Base-by-base conservation (phyloP, 2,888 invertebrate genomes). In the Yponomeuta evonymella region DNA sequence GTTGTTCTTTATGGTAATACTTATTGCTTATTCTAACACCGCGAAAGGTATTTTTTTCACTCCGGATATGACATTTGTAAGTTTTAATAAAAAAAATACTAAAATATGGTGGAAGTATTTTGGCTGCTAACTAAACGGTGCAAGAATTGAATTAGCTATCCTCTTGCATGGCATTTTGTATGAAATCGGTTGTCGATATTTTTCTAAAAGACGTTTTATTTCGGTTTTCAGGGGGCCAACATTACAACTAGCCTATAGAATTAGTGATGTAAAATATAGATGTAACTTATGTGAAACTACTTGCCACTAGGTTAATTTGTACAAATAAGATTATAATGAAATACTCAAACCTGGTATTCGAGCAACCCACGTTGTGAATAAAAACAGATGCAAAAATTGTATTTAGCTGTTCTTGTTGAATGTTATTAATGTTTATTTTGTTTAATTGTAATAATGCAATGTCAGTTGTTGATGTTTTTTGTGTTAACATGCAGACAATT, bases 361-460 rank as follows among this genome's bases (percentile, higher is more conserved):
- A 65, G 65, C 65, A 65, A 65, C 3, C 65, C 9, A 30, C 30
- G 4, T 58, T 58, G 51, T 58, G 51, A 58, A 15, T 58, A 23
- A 63, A 65, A 11, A 29, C 65, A 65, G 12, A 65, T 29, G 65
- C 65, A 65, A 65, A 65, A 65, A 65, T 65, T 65, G 65, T 65
- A 30, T 65, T 12, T 23, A 29, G 65, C 33, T 30, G 65, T 65
- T 65, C 5, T 65, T 65, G 23, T 65, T 65, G 5, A 65, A 65
- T 65, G 65, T 65, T 11, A 43, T 43, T 30, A 29, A 29, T 65
- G 6, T 29, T 64, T 58, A 5, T 58, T 58, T 10, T 64, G 64
- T 64, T 23, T 23, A 64, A 58, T 58, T 58, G 51, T 58, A 58
- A 5, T 58, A 58, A 58, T 58, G 15, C 15, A 15, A 15, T 58